Base-by-base conservation (phyloP, 1,140 invertebrate species). In the Platyscapa corneri region DNA sequence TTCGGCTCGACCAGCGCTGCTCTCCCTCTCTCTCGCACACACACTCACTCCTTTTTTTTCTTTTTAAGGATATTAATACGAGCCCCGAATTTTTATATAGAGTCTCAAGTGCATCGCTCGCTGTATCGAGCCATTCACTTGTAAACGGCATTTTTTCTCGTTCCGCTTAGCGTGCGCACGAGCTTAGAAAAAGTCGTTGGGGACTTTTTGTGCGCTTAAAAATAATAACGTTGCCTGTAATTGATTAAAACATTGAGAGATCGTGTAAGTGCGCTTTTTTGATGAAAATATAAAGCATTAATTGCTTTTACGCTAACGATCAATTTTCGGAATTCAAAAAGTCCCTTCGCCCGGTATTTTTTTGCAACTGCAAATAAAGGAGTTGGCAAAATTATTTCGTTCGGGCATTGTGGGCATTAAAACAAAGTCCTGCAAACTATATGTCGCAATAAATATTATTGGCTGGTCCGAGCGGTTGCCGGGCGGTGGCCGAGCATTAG, bases 21-120 rank as follows among this genome's bases (percentile, higher is more conserved):
- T 75, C 77, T 76, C 49, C 84, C 83, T 46, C 70, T 75, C 18
- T 60, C 70, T n/a, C 27, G 72, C 49, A 84, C 83, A 37, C 70
- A 70, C 18, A 49, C 70, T n/a, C 27, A 34, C 64, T 34, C 12
- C 12, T 78, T 56, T 77, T 75, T 60, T 27, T 32, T 49, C 27
- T 64, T 23, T 77, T 74, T 53, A 78, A 78, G 75, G 75, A 76
- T 53, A 53, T 76, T 53, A 53, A 76, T 76, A 53, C 75, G 46
- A 46, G 30, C 56, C 70, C 70, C 79, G 34, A 82, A 82, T 82
- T 82, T 81, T 81, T 82, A 67, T 82, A 82, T 5, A 18, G 72
- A 83, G 72, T 76, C 82, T 83, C 82, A 53, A 83, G 81, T 83
- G 82, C 42, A 76, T 74, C 39, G 65, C 27, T 53, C 67, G 67